Evolutionary conservation across 2,113 vertebrate genomes (phyloP), one percentile per base, ranked within the genome.

Genomic region (Dicerorhinus sumatrensis): DNA sequence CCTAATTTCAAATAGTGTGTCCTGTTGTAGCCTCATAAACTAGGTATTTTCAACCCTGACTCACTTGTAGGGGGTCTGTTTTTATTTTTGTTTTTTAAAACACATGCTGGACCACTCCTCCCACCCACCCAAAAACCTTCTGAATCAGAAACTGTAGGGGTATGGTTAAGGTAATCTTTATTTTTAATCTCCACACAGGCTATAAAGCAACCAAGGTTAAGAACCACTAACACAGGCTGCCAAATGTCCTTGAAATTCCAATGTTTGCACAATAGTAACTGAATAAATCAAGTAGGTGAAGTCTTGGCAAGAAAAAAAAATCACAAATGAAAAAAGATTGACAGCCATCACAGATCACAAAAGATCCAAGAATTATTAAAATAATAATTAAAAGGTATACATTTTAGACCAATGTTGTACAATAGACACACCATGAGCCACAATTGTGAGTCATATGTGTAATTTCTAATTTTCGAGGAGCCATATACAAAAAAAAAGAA

Each of bases 401-500:
- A 70, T 6, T 92, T 94, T 65, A 92, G 46, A 84, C 6, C 31
- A 77, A 63, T 89, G 10, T 76, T 69, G 17, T 60, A 11, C 12
- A 73, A 80, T 2, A 69, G 16, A 76, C 69, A 84, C 31, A 62
- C 14, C 80, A 29, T 67, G 42, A 88, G 51, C 16, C 25, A 79
- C 16, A 87, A 36, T 8, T 51, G 21, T 83, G 42, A 67, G 31
- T 17, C 33, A 58, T 33, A 63, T 48, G 12, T 39, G 13, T 76
- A 86, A 96, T 73, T 62, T 92, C 54, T 60, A 94, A 92, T 39
- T 92, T 91, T 92, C 73, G 67, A 86, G 46, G 63, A 84, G 56
- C 10, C 56, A 69, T 3, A 56, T 20, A 89, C 8, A 12, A 83
- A 85, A 92, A 51, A 60, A 73, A 31, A 70, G 86, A 62, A 16